These are phyloP conservation scores for Cynopterus sphinx DNA, from an alignment of 2,797 vertebrate genomes.

Conservation along the genomic window DNA sequence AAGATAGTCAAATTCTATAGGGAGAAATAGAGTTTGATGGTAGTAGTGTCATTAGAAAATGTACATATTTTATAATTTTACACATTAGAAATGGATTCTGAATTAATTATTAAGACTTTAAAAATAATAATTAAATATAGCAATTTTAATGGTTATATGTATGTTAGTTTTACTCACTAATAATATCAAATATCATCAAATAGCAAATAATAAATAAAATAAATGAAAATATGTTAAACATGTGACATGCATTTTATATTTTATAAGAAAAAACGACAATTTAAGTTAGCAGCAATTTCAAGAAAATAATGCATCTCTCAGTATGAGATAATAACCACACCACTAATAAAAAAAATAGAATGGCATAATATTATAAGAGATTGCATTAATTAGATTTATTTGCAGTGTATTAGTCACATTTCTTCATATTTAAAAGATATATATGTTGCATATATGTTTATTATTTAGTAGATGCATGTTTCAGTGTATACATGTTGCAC, in stretches of 20 bases:
- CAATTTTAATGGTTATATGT: neutral
- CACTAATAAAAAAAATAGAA: neutral
- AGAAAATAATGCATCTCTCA: neutral
- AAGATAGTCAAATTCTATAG: slow-evolving; percentile 28
- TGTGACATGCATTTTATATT: neutral
- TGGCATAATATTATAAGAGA: neutral
- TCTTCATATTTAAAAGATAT: neutral
- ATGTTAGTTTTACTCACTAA: neutral
- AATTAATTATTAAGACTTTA: neutral
- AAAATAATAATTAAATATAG: neutral
- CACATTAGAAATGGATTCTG: neutral
- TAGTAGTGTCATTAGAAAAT: neutral
- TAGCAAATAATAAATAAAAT: neutral
- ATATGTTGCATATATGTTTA: neutral
- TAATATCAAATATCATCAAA: neutral
- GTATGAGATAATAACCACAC: neutral
- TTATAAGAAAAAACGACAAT: neutral
- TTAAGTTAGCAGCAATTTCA: neutral
- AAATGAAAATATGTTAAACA: neutral
- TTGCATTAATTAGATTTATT: neutral
- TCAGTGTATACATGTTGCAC: neutral
- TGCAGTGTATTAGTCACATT: neutral
- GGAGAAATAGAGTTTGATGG: neutral
- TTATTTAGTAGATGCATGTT: neutral
- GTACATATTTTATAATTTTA: neutral